Base-by-base conservation (phyloP, 2,888 invertebrate species). In the Oligia strigilis region DNA sequence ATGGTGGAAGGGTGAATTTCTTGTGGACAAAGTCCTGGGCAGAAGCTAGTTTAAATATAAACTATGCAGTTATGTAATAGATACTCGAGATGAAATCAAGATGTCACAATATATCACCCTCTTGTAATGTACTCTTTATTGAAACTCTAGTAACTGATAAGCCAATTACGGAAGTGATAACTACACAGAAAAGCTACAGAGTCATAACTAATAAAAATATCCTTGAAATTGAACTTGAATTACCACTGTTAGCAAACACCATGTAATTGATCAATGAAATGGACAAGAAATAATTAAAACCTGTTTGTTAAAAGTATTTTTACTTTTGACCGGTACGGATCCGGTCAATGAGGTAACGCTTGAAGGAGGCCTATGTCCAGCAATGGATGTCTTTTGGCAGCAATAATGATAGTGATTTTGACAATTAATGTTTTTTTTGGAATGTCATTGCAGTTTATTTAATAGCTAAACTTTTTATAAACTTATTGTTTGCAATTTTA, bases 161-260 rank as follows among this genome's bases (percentile, higher is more conserved):
- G 13, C 52, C 69, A 36, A 73, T 79, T 23, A 74, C 13, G 36
- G 62, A 55, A 36, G 8, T 70, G 72, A 72, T 75, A 78, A 82
- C 11, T 46, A 73, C 23, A 55, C 29, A 43, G 43, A 71, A 52
- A 43, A 40, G 9, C 13, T 46, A 55, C 5, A 75, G 3, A 65
- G 36, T 23, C 3, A 0, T 52, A 14, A 23, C 13, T 40, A 80
- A 66, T 43, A 52, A 23, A 75, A 58, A 49, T 40, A 66, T 73
- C 79, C 83, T 82, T 83, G 79, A 71, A 70, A 75, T 67, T 82
- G 72, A 81, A 85, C 78, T 86, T 65, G 36, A 70, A 72, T 36
- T 55, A 76, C 43, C 55, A 14, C 46, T 23, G 55, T 69, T 73
- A 71, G 11, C 49, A 73, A 66, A 49, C 1, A 4, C 23, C 58